Evolutionary conservation across 2,888 invertebrate species (phyloP), one percentile per base, ranked within the genome.

Genomic region (Rhyacophila evoluta): DNA sequence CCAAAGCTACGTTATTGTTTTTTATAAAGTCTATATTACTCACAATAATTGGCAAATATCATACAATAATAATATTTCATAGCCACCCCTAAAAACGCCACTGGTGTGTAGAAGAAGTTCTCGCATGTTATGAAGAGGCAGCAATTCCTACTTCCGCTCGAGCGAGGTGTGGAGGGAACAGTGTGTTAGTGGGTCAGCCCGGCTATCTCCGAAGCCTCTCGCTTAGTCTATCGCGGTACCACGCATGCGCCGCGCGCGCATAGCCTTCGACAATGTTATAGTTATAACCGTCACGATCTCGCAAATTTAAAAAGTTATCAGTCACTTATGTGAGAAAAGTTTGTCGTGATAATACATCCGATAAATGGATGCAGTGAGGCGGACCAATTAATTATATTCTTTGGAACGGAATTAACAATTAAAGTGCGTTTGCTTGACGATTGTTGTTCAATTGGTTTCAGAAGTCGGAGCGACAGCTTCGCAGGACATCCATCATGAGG

Each of bases 171-270:
- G 33, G 39, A 55, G 55, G 55, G 83, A 86, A 87, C 87, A 88
- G 85, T 88, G 87, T 89, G 89, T 89, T 89, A 89, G 86, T 89
- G 87, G 89, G 89, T 89, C 89, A 87, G 79, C 27, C 69, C 36
- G 76, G 36, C n/a, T 28, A n/a, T 33, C 19, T 37, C 12, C 33
- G 67, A 33, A 36, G 71, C 38, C 12, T 37, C 4, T 38, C 69
- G 78, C 36, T 76, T 75, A 80, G 80, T 78, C 77, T 29, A 39
- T n/a, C 71, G 74, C 74, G 69, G 78, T 68, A 36, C 72, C 19
- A 69, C 72, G 80, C 74, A 39, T 68, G 75, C 75, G 80, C 78
- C 75, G 75, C 77, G 80, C 78, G 78, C 78, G 78, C 72, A 55
- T 19, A 72, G 38, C 72, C 15, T 72, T 38, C 25, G 72, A 72